Evolutionary conservation across 2,888 invertebrate species (phyloP).

Genomic region (Cephus runcator): DNA sequence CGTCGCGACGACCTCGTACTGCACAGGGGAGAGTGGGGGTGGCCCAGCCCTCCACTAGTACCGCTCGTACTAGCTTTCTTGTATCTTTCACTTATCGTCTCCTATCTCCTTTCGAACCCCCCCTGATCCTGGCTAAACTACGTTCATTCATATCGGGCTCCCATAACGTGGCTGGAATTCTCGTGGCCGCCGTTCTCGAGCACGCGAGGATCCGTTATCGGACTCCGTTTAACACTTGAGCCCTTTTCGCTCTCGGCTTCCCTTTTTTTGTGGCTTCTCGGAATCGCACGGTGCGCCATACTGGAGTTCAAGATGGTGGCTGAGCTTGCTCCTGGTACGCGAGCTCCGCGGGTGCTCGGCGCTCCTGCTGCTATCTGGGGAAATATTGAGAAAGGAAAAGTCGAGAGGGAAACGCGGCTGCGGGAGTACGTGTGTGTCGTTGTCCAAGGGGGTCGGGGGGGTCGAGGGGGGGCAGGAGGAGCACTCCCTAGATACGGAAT

Average conservation of each 20-base stretch:
- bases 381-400: neutral
- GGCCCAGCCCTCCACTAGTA: neutral
- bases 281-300: neutral
- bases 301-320: neutral
- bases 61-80: neutral
- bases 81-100: neutral
- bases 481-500: neutral
- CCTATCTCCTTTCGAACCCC: neutral
- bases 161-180: neutral
- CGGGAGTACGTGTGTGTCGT: no score
- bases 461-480: no score
- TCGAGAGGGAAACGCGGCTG: neutral
- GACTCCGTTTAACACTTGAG: neutral
- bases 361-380: neutral
- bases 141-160: neutral
- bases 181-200: neutral
- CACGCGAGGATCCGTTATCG: slow-evolving; percentile 4
- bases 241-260: neutral
- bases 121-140: neutral
- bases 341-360: no score
- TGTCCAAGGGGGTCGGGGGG: neutral
- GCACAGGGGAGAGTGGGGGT: no score
- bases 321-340: neutral
- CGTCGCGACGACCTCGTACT: neutral
- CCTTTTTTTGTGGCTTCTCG: neutral